Base-by-base conservation (phyloP, 1,140 invertebrate genomes). In the Physella acuta region DNA sequence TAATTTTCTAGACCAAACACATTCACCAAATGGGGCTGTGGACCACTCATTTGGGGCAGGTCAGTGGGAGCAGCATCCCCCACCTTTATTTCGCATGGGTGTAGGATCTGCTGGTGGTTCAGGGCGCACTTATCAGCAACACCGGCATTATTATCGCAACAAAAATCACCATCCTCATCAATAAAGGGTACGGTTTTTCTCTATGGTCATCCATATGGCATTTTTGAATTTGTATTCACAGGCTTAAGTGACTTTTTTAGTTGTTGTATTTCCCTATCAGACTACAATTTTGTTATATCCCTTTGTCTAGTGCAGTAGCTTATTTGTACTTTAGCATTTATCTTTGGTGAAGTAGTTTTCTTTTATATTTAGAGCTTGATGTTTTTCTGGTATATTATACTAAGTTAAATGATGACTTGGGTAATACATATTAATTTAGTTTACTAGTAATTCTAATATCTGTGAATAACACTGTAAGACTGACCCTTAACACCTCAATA, bases 131-230 rank as follows among this genome's bases (percentile, higher is more conserved):
- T 14, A 36, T 28, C 49, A 56, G 24, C 64, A 65, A 30, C 44
- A 66, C 53, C 33, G 4, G 16, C 64, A 58, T 30, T 52, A 36
- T 11, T 52, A 56, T 56, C 64, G 37, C 34, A 28, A 55, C 64
- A 66, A 66, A 49, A 60, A 30, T 31, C 58, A 60, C 58, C n/a
- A n/a, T n/a, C 64, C 44, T 55, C 63, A 44, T 44, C 60, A 66
- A 37, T 66, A 56, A 66, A 56, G 64, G 64, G 64, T 66, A 66
- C 34, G 64, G 64, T 56, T 66, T 37, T 66, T 66, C 49, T 56
- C 8, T 16, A 51, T 56, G 28, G 31, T 64, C 62, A 31, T 64
- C 17, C 11, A 64, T 16, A 30, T 64, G 62, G 62, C 62, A 64
- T 64, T 52, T 64, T 49, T 30, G 60, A 62, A 37, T 64, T 33